These are phyloP conservation scores for Strix occidentalis DNA, from an alignment of 2,797 vertebrate genomes.

Conservation along the genomic window DNA sequence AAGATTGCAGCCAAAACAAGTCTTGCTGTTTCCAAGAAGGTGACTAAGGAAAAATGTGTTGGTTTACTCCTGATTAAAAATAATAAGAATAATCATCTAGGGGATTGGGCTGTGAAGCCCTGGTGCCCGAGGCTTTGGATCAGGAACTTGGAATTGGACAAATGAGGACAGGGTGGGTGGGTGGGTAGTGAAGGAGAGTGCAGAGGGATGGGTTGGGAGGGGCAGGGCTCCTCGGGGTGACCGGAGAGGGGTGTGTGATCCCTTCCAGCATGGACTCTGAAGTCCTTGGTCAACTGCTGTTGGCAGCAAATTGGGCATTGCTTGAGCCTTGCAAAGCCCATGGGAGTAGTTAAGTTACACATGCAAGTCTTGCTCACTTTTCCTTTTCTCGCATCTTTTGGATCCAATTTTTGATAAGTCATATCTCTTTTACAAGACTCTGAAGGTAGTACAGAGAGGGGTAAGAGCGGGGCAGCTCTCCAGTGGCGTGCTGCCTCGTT, in stretches of 20 bases:
- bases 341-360: background rate
- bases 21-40: background rate
- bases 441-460: background rate
- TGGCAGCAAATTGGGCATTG: background rate
- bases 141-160: background rate
- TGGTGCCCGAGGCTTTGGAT: background rate
- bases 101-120: background rate
- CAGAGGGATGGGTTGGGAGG: background rate
- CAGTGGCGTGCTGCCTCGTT: rapidly evolving
- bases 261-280: background rate
- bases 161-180: background rate
- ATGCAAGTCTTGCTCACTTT: background rate
- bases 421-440: background rate
- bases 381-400: background rate
- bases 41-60: background rate
- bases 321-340: rapidly evolving
- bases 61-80: background rate
- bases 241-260: background rate
- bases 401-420: background rate
- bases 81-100: background rate
- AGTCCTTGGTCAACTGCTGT: background rate
- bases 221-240: background rate
- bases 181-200: background rate
- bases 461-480: background rate
- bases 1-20: background rate